Evolutionary conservation across 2,797 vertebrate species (phyloP).

Genomic region (Thripadectes ignobilis): DNA sequence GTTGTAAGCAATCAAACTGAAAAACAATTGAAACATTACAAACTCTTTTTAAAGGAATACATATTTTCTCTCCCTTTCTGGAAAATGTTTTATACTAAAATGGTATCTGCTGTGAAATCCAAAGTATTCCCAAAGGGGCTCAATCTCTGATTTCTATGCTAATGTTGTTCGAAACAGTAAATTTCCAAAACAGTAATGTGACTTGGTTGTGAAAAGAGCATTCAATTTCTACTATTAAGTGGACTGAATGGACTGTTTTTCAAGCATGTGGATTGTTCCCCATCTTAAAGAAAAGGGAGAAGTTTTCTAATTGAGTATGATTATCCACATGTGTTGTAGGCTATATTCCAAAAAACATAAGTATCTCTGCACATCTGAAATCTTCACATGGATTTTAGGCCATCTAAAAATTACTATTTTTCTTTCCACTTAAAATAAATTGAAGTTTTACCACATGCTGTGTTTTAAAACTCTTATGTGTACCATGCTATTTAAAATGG

Average conservation of each 20-base stretch:
- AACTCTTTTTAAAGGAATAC: not conserved
- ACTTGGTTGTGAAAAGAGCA: not conserved
- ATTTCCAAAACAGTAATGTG: not conserved
- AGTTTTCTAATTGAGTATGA: not conserved
- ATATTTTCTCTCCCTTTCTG: not conserved
- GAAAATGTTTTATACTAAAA: not conserved
- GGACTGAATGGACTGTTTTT: not conserved
- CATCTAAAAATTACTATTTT: not conserved
- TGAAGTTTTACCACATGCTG: not conserved
- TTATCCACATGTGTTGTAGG: not conserved
- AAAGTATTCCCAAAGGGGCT: not conserved
- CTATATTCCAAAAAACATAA: not conserved
- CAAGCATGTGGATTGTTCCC: not conserved
- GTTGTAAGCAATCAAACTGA: not conserved
- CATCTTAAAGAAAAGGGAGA: not conserved
- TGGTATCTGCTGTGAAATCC: not conserved
- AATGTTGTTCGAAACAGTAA: not conserved
- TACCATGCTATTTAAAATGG: not conserved
- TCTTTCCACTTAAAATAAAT: not conserved
- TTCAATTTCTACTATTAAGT: not conserved
- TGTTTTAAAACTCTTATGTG: not conserved
- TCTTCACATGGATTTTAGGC: not conserved
- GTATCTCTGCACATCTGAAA: not conserved
- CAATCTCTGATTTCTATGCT: not conserved
- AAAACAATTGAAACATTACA: not conserved